These are phyloP conservation scores for Apaloderma vittatum DNA, from an alignment of 2,113 vertebrate genomes.

Conservation along the genomic window DNA sequence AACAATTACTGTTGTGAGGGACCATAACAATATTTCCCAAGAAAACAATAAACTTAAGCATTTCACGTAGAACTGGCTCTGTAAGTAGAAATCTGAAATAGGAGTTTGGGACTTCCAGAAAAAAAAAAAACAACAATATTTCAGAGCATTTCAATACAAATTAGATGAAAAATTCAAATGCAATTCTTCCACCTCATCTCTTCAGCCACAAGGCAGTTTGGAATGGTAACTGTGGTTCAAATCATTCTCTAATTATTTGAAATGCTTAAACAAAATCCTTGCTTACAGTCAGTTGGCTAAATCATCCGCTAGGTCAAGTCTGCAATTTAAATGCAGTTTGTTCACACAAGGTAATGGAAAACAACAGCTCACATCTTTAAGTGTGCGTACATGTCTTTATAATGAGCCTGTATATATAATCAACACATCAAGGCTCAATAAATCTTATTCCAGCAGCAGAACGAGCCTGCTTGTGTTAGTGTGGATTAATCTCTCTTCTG, in stretches of 20 bases:
- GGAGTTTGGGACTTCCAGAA: neutral
- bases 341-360: slow-evolving; percentile 35
- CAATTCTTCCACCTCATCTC: neutral
- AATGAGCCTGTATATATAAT: slow-evolving; percentile 24
- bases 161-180: neutral
- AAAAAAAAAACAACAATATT: neutral
- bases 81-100: neutral
- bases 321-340: slow-evolving; percentile 13
- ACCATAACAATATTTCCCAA: neutral
- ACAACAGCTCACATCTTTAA: slow-evolving; percentile 17
- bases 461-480: neutral
- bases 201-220: neutral
- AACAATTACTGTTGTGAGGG: neutral
- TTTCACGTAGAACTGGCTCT: neutral
- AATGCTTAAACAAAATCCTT: slow-evolving; percentile 20
- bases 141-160: neutral
- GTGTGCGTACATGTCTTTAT: neutral
- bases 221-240: neutral
- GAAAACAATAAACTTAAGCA: neutral
- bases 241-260: neutral
- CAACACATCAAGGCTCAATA: neutral
- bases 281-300: slow-evolving; percentile 5
- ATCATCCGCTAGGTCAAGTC: slow-evolving; percentile 4
- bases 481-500: neutral
- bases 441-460: slow-evolving; percentile 3